A percentile compares a stretch with the other conserved stretches of the same genome.
phyloP scores from a whole-genome alignment of 2,888 invertebrate genomes.

The Sinhomidia bicolor region DNA sequence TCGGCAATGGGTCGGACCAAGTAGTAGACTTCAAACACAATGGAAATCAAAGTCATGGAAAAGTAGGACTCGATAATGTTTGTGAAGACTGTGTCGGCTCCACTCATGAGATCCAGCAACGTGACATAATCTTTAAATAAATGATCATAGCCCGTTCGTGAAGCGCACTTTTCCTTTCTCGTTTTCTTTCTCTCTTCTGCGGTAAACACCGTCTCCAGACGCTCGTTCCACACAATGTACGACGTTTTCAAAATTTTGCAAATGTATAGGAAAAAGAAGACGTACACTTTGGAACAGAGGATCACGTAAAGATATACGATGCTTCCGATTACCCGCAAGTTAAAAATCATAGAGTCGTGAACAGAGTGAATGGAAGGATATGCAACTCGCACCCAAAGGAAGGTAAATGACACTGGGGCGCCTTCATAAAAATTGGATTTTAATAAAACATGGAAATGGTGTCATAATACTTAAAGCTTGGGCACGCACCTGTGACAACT shows the following conservation, averaged over 20 bases:
- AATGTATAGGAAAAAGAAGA: conserved; percentile 75
- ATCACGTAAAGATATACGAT: conserved; percentile 66
- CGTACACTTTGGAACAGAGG: conserved; percentile 73
- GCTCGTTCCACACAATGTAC: conserved; percentile 76
- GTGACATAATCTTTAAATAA: conserved; percentile 77
- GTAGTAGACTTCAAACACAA: conserved; percentile 77
- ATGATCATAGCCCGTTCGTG: conserved; percentile 75
- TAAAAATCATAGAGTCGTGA: conserved; percentile 1
- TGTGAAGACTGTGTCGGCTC: conserved; percentile 74
- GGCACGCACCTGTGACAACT: conserved; percentile 51
- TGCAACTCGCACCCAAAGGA: conserved; percentile 58
- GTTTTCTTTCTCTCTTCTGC: conserved; percentile 63
- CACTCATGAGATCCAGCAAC: conserved; percentile 75
- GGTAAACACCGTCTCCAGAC: conserved; percentile 74
- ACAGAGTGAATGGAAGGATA: conserved; percentile 54
- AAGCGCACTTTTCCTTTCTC: conserved; percentile 69
- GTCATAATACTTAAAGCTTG: not conserved
- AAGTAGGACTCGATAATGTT: conserved; percentile 77
- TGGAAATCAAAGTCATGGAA: conserved; percentile 70
- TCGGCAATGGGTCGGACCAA: conserved; percentile 55
- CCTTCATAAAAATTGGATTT: conserved; percentile 1
- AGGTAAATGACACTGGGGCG: conserved; percentile 65
- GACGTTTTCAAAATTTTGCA: conserved; percentile 72
- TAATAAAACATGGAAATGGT: not conserved
- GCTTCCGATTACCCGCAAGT: not conserved